Evolutionary conservation across 2,888 invertebrate genomes (phyloP).

Genomic region (Odontomyia ornata): DNA sequence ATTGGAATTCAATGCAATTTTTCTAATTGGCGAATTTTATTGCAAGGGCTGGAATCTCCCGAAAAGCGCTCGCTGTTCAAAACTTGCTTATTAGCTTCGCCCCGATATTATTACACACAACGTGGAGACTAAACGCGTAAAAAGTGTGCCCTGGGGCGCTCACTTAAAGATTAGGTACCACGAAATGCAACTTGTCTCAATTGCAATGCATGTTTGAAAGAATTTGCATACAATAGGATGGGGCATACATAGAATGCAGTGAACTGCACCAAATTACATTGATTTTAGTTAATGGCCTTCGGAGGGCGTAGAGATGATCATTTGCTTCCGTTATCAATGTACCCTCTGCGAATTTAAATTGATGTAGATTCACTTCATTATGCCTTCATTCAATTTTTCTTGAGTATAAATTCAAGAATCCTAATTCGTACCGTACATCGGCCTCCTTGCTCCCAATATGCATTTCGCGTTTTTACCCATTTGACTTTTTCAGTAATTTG

Average conservation of each 20-base stretch:
- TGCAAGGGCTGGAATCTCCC: not conserved
- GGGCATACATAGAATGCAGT: not conserved
- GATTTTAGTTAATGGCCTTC: no score
- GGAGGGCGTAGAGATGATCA: no score
- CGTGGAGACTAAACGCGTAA: not conserved
- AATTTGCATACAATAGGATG: not conserved
- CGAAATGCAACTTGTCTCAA: slow-evolving; percentile 40
- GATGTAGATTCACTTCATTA: not conserved
- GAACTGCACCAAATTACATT: not conserved
- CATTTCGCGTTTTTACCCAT: not conserved
- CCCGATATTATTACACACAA: not conserved
- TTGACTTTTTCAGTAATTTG: slow-evolving; percentile 31
- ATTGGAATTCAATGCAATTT: slow-evolving; percentile 6
- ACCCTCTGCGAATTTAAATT: no score
- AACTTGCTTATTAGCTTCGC: slow-evolving; percentile 21
- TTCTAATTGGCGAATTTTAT: slow-evolving; percentile 23
- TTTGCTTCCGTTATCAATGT: no score
- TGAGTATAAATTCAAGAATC: no score
- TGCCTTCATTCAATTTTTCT: no score
- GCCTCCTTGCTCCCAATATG: not conserved
- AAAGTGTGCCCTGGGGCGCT: slow-evolving; percentile 33
- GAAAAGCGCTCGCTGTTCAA: not conserved
- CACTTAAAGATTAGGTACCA: slow-evolving; percentile 33
- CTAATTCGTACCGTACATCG: no score
- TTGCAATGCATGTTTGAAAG: slow-evolving; percentile 13